Percentiles rank a stretch among this genome's conserved stretches.
phyloP scores from a whole-genome alignment of 2,888 invertebrate genomes.

The Hylaea fasciaria region DNA sequence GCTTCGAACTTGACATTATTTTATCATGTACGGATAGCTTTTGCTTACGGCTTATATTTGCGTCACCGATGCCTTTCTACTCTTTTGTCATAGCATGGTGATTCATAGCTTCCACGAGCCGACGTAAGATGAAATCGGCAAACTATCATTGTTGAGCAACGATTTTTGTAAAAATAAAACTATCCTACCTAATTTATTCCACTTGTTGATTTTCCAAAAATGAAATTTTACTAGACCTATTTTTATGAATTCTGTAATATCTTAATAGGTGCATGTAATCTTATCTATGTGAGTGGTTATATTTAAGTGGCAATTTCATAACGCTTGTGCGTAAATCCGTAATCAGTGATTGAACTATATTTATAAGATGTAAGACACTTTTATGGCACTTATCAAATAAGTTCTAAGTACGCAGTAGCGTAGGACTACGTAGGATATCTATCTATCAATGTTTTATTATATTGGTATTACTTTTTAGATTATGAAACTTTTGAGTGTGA shows the following conservation, averaged over 20 bases:
- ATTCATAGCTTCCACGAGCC: too few species aligned
- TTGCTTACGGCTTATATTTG: constrained; percentile 5
- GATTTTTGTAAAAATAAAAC: not conserved
- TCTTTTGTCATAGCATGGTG: constrained; percentile 5
- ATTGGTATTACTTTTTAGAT: too few species aligned
- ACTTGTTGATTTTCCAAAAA: too few species aligned
- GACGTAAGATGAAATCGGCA: constrained; percentile 1
- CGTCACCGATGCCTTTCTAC: constrained; percentile 24
- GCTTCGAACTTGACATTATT: constrained; percentile 36
- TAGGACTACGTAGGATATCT: too few species aligned
- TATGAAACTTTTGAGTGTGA: too few species aligned
- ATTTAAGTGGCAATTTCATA: constrained; percentile 26
- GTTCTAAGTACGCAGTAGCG: too few species aligned
- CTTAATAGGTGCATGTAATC: not conserved
- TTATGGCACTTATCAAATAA: too few species aligned
- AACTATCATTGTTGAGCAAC: not conserved
- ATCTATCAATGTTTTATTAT: too few species aligned
- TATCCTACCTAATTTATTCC: too few species aligned
- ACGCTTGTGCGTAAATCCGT: constrained; percentile 32
- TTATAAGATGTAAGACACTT: too few species aligned
- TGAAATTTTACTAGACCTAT: too few species aligned
- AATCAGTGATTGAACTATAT: constrained; percentile 19
- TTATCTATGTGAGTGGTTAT: constrained; percentile 23
- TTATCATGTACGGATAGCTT: constrained; percentile 22
- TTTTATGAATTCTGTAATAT: too few species aligned